A percentile compares a stretch with the other conserved stretches of the same genome.
Evolutionary conservation across 2,113 vertebrate species (phyloP).

Genomic region (Struthidea cinerea): DNA sequence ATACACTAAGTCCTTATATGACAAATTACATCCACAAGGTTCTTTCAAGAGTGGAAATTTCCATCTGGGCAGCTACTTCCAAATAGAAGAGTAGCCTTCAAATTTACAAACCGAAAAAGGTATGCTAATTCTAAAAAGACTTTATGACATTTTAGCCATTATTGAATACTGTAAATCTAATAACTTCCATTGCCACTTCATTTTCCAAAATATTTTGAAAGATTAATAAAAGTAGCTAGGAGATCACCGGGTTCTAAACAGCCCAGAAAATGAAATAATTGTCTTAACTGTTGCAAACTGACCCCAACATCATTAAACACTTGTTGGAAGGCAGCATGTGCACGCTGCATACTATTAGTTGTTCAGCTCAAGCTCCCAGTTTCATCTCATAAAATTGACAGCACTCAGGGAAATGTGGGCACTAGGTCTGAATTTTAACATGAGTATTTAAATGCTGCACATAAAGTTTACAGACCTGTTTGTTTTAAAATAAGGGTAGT

Average conservation of each 20-base stretch:
- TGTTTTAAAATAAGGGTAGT: slow-evolving; percentile 73
- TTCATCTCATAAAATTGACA: slow-evolving; percentile 74
- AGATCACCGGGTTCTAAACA: slow-evolving; percentile 22
- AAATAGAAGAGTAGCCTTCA: not conserved
- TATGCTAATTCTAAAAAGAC: not conserved
- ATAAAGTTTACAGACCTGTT: slow-evolving; percentile 71
- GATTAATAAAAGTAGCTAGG: slow-evolving; percentile 20
- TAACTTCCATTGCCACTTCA: not conserved
- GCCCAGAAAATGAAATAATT: slow-evolving; percentile 50
- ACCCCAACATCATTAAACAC: slow-evolving; percentile 56
- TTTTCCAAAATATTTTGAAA: slow-evolving; percentile 31
- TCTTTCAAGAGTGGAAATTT: slow-evolving; percentile 2
- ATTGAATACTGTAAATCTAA: not conserved
- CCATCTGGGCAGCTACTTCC: not conserved
- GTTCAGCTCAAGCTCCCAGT: slow-evolving; percentile 66
- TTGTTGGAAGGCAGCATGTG: slow-evolving; percentile 55
- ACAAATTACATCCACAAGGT: not conserved
- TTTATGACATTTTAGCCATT: not conserved
- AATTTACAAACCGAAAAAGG: not conserved
- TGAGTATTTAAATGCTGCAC: slow-evolving; percentile 75
- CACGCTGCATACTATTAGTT: slow-evolving; percentile 46
- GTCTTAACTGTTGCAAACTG: slow-evolving; percentile 44
- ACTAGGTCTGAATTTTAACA: slow-evolving; percentile 73
- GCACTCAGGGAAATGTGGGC: slow-evolving; percentile 67
- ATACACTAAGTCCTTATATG: not conserved